These are phyloP conservation scores for Tenualosa ilisha DNA, from an alignment of 2,797 vertebrate species.

Conservation along the genomic window DNA sequence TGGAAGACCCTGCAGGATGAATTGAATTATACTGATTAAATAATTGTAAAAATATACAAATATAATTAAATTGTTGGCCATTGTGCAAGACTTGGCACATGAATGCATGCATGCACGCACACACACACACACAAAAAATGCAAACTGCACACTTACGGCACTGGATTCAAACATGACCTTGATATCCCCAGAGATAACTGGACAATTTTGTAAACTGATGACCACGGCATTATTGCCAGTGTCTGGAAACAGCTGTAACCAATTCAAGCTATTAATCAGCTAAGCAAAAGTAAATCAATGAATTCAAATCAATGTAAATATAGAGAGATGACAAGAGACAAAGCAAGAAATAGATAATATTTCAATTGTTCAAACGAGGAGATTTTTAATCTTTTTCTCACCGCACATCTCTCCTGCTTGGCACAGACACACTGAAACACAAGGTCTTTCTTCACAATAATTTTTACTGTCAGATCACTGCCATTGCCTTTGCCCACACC, in stretches of 20 bases:
- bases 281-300: neutral
- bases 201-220: conserved; percentile 83
- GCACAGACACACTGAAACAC: conserved; percentile 82
- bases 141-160: conserved; percentile 79
- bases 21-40: neutral
- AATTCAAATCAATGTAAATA: neutral
- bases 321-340: too few species aligned
- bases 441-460: conserved; percentile 76
- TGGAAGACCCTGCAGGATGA: conserved; percentile 77
- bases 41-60: neutral
- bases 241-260: conserved; percentile 83
- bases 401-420: conserved; percentile 82
- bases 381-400: conserved; percentile 80
- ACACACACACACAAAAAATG: neutral
- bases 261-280: neutral
- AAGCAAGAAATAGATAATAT: neutral
- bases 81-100: neutral
- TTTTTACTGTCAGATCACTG: conserved; percentile 84
- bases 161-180: conserved; percentile 90
- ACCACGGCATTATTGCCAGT: conserved; percentile 77
- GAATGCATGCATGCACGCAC: too few species aligned
- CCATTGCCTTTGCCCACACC: conserved; percentile 89
- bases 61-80: neutral
- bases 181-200: conserved; percentile 84
- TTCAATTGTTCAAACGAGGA: neutral